Base-by-base conservation (phyloP, 1,140 invertebrate genomes). In the Laupala kohalensis region DNA sequence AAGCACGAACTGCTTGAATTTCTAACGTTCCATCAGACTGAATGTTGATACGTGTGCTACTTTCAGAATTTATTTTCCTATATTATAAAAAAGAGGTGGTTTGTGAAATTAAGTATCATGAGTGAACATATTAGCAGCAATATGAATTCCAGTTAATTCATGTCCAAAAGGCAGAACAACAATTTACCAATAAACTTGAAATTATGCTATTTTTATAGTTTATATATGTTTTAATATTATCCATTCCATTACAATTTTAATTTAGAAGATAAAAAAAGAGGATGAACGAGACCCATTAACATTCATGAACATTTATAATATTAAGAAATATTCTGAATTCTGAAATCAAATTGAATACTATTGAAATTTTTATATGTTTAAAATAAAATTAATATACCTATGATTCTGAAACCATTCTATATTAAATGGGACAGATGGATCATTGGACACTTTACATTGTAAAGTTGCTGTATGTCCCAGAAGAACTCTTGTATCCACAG, bases 401-500 rank as follows among this genome's bases (percentile, higher is more conserved):
- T 89, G 87, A 80, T 94, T 91, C 76, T 94, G 92, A 80, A 90
- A 94, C 96, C 96, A 98, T 74, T 91, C 88, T 74, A 97, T 89
- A 74, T 91, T 89, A 76, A 90, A 95, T n/a, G 90, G 87, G n/a
- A 97, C 91, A 73, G 88, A 89, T 25, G 92, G 89, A 82, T 97
- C 95, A 77, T 90, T 92, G n/a, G 90, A 94, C 27, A 97, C 91
- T 83, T 92, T 94, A 82, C 96, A 98, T 76, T 95, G 92, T 69
- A 98, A 82, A 24, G 91, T 90, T 2, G 95, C 95, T 29, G 92
- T 95, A 68, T 95, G 90, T 24, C 95, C 95, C 3, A 97, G 83
- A 64, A 97, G 87, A 25, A 96, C 93, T 75, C 88, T 87, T 3
- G 91, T 92, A 79, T 97, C 93, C 71, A 91, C 91, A 64, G 96